A percentile compares a stretch with the other conserved stretches of the same genome.
These are phyloP conservation scores for Hirudinaria manillensis DNA, from an alignment of 2,888 invertebrate genomes.

Conservation along the genomic window DNA sequence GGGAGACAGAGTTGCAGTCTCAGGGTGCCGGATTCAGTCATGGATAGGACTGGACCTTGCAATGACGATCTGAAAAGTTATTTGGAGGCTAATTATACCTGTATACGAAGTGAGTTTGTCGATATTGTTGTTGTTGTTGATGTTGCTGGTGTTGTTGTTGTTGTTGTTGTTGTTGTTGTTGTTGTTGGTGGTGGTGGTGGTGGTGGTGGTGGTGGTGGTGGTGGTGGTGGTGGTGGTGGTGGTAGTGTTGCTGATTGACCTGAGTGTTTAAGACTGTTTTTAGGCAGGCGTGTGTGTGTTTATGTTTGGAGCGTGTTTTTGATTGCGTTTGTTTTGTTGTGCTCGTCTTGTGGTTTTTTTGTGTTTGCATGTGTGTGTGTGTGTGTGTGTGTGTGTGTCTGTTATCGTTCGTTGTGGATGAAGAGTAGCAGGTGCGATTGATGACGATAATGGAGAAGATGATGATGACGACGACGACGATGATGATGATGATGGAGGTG, in stretches of 20 bases:
- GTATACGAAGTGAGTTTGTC: conserved; percentile 33
- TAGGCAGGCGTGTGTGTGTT: not conserved
- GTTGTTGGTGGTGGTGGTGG: conserved; percentile 6
- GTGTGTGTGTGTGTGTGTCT: not conserved
- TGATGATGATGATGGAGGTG: not conserved
- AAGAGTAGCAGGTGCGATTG: not conserved
- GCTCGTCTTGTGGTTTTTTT: no score
- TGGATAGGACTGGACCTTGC: conserved; percentile 36
- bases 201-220: conserved; percentile 13
- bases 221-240: conserved; percentile 8
- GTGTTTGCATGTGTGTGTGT: not conserved
- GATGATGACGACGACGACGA: not conserved
- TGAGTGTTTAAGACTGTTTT: not conserved
- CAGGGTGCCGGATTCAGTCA: conserved; percentile 33
- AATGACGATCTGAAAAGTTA: conserved; percentile 37
- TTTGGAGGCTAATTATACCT: conserved; percentile 34
- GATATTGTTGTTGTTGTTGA: not conserved
- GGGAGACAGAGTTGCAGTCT: conserved; percentile 34
- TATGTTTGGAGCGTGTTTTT: not conserved
- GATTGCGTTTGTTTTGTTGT: not conserved
- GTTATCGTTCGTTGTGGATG: not conserved
- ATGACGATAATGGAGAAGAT: not conserved
- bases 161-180: not conserved
- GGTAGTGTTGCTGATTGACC: conserved; percentile 5
- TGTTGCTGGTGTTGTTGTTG: not conserved